Conservation (phyloP, 1,140 invertebrate genomes). For the Drosophila sp. region DNA sequence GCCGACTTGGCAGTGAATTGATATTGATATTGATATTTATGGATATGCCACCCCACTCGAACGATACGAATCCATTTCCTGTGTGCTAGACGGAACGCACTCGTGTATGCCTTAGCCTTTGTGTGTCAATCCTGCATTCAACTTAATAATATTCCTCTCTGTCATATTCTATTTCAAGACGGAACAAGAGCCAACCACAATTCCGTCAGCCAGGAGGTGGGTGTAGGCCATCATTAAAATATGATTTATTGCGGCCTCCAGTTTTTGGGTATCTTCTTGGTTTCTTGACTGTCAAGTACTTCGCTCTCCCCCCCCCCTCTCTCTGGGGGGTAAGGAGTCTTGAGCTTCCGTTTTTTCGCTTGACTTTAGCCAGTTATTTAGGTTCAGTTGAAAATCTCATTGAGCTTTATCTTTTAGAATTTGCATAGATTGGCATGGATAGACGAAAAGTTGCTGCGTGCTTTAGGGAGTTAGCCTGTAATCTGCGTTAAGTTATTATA, state of each 20-base stretch:
- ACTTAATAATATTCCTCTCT: conserved; percentile 53
- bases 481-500: conserved; percentile 32
- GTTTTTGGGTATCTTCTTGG: conserved; percentile 44
- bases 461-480: conserved; percentile 41
- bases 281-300: conserved; percentile 35
- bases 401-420: conserved; percentile 50
- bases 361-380: conserved; percentile 24
- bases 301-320: conserved; percentile 27
- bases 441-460: conserved; percentile 26
- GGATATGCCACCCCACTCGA: neutral
- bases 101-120: conserved; percentile 24
- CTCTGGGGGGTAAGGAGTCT: conserved; percentile 21
- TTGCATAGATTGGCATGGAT: conserved; percentile 46
- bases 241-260: conserved; percentile 64
- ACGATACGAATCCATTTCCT: conserved; percentile 10
- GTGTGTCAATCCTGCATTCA: conserved; percentile 54
- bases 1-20: conserved; percentile 16
- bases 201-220: conserved; percentile 36
- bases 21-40: conserved; percentile 53
- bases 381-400: conserved; percentile 28
- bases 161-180: conserved; percentile 62
- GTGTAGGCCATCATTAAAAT: conserved; percentile 68
- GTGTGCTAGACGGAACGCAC: conserved; percentile 8
- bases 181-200: conserved; percentile 53
- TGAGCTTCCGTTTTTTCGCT: conserved; percentile 39